Conservation (phyloP, 2,113 vertebrate species). For the Coregonus clupeaformis region DNA sequence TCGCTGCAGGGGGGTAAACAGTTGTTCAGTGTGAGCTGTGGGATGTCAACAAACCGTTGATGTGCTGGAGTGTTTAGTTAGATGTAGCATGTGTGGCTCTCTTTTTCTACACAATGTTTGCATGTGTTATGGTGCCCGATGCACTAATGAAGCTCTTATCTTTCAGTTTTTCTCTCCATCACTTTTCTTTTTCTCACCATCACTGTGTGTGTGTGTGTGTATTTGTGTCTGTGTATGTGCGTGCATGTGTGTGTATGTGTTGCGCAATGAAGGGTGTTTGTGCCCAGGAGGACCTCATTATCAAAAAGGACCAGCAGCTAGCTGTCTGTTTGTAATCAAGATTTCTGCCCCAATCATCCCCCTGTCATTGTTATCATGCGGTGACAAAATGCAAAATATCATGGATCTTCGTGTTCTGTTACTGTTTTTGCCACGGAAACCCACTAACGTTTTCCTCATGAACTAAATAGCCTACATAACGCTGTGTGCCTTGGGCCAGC, state of each 20-base stretch:
- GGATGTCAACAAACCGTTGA: too few species aligned
- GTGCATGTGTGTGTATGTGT: neutral
- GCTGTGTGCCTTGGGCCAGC: neutral
- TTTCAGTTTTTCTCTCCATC: too few species aligned
- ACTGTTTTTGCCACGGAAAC: conserved; percentile 8
- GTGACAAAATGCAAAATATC: neutral
- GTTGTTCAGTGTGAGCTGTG: neutral
- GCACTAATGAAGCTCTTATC: too few species aligned
- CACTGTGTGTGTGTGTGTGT: neutral
- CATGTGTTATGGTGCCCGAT: too few species aligned
- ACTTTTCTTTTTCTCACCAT: too few species aligned
- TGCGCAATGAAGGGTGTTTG: conserved; percentile 32
- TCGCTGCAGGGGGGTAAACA: conserved; percentile 2
- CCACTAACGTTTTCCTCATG: conserved; percentile 24
- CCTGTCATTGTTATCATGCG: neutral
- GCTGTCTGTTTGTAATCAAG: conserved; percentile 7
- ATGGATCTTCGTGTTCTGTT: conserved; percentile 2
- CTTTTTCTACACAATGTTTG: too few species aligned
- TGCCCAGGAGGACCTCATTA: conserved; percentile 61
- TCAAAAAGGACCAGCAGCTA: conserved; percentile 19
- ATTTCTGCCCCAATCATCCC: conserved; percentile 22
- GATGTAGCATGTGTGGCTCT: too few species aligned
- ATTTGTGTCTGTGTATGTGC: too few species aligned
- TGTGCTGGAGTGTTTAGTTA: too few species aligned
- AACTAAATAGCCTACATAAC: neutral